Evolutionary conservation across 2,797 vertebrate genomes (phyloP).

Genomic region (Rachycentron canadum): DNA sequence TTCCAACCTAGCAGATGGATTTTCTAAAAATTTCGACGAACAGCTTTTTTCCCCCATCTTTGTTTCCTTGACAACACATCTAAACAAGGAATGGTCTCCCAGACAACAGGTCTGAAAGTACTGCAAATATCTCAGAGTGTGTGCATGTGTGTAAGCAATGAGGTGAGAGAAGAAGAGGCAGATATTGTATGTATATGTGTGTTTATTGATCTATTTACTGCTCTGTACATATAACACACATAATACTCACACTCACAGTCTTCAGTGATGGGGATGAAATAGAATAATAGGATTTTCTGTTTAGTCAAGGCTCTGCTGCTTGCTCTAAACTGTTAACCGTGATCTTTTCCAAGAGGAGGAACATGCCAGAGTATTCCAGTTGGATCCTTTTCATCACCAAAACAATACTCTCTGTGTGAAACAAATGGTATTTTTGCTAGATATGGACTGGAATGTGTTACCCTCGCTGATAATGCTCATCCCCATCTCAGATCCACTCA

Average conservation of each 20-base stretch:
- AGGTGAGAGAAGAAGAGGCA: conserved; percentile 52
- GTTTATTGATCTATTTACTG: conserved; percentile 56
- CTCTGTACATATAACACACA: conserved; percentile 28
- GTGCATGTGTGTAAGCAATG: conserved; percentile 42
- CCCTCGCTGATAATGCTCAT: conserved; percentile 48
- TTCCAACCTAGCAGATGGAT: conserved; percentile 84
- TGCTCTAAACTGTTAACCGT: conserved; percentile 40
- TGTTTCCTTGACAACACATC: conserved; percentile 88
- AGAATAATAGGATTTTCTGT: conserved; percentile 60
- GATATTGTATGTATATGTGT: conserved; percentile 16
- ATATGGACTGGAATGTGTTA: conserved; percentile 54
- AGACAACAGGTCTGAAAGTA: conserved; percentile 85
- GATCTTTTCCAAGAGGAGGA: conserved; percentile 47
- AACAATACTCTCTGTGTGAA: conserved; percentile 61
- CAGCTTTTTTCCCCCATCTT: conserved; percentile 76
- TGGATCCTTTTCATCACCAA: conserved; percentile 62
- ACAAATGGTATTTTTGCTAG: conserved; percentile 57
- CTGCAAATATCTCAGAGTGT: conserved; percentile 57
- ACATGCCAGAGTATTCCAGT: conserved; percentile 37
- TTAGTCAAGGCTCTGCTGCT: conserved; percentile 57
- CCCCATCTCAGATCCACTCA: conserved; percentile 56
- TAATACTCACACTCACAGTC: conserved; percentile 18
- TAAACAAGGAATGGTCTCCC: conserved; percentile 88
- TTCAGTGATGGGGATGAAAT: conserved; percentile 37
- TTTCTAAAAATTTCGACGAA: conserved; percentile 82